Evolutionary conservation across 2,888 invertebrate genomes (phyloP).

Genomic region (Polietes domitor): DNA sequence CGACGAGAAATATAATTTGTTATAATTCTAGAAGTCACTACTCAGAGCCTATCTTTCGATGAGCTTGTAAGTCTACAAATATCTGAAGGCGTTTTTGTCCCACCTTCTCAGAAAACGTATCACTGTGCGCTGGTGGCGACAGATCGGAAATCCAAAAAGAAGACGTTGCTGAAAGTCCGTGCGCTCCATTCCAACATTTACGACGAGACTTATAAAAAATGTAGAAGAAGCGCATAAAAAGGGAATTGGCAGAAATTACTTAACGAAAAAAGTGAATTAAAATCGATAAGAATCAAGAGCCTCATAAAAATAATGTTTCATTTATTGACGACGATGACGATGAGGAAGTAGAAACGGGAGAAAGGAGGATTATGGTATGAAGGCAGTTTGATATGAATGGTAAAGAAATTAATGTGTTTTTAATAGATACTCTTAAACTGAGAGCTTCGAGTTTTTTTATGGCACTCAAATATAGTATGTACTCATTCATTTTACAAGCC

Average conservation of each 20-base stretch:
- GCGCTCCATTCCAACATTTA: neutral
- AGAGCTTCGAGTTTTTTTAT: neutral
- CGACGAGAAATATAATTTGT: too few relatives aligned
- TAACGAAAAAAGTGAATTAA: conserved; percentile 45
- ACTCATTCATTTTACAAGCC: too few relatives aligned
- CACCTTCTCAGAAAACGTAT: too few relatives aligned
- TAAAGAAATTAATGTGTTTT: conserved; percentile 11
- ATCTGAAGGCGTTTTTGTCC: too few relatives aligned
- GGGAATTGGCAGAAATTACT: conserved; percentile 26
- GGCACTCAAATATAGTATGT: neutral
- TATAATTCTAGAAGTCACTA: too few relatives aligned
- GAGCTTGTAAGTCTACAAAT: too few relatives aligned
- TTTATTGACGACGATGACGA: neutral
- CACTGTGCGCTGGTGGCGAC: too few relatives aligned
- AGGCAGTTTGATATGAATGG: conserved; percentile 6
- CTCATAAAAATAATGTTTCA: conserved; percentile 16
- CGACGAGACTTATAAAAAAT: neutral
- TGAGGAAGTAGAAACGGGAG: neutral
- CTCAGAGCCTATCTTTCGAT: too few relatives aligned
- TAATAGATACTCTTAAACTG: conserved; percentile 18
- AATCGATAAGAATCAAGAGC: conserved; percentile 51
- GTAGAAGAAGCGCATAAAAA: neutral
- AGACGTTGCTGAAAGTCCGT: neutral
- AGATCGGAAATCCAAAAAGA: neutral
- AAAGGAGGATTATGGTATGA: neutral